Evolutionary conservation across 2,888 invertebrate genomes (phyloP).

Genomic region (Folsomia candida): DNA sequence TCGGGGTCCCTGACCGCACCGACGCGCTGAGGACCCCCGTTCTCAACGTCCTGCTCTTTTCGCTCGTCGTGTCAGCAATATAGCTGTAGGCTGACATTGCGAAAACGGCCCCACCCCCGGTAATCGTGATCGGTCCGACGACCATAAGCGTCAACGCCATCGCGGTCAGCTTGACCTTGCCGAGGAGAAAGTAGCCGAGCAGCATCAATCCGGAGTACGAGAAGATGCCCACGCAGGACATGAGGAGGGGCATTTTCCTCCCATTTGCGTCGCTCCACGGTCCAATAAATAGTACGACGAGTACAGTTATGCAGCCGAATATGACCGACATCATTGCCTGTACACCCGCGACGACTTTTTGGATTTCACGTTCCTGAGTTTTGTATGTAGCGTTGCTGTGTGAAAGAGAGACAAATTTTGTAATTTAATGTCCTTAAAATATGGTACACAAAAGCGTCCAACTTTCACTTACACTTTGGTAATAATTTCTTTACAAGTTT

Average conservation of each 20-base stretch:
- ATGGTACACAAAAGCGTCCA: no score
- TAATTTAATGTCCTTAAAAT: no score
- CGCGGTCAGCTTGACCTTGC: constrained; percentile 8
- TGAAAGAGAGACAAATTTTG: no score
- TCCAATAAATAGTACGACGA: constrained; percentile 46
- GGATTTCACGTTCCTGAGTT: constrained; percentile 27
- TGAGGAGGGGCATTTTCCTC: constrained; percentile 48
- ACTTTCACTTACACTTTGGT: constrained; percentile 31
- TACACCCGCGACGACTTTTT: constrained; percentile 31
- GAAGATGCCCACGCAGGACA: no score
- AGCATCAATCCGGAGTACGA: background rate
- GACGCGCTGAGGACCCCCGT: constrained; percentile 58
- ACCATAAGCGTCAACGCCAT: constrained; percentile 17
- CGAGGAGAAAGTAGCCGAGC: background rate
- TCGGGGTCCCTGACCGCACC: constrained; percentile 23
- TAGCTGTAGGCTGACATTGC: constrained; percentile 49
- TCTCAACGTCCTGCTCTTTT: constrained; percentile 62
- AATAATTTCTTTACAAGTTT: constrained; percentile 27
- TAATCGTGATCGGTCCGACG: constrained; percentile 18
- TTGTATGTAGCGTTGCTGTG: no score
- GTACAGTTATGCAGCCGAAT: constrained; percentile 48
- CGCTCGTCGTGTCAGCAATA: constrained; percentile 53
- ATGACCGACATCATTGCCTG: constrained; percentile 34
- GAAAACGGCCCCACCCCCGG: constrained; percentile 27
- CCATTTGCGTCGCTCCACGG: no score